These are phyloP conservation scores for Apoda limacodes DNA, from an alignment of 2,888 invertebrate genomes.

Conservation along the genomic window DNA sequence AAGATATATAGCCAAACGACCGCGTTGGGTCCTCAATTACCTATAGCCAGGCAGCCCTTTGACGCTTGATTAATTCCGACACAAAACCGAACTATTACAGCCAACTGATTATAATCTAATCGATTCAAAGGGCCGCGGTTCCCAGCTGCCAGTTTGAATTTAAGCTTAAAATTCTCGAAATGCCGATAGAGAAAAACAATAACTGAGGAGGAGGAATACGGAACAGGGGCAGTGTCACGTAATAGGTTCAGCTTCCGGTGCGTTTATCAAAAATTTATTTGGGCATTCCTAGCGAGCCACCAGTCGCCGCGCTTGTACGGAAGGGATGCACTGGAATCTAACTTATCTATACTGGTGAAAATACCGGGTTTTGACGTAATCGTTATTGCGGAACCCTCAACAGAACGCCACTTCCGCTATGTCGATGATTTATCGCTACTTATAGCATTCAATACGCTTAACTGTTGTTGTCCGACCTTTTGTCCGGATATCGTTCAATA, in stretches of 20 bases:
- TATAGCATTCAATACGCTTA: slow-evolving; percentile 55
- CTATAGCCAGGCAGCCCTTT: slow-evolving; percentile 58
- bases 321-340: slow-evolving; percentile 61
- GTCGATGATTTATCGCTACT: slow-evolving; percentile 62
- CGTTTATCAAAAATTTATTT: slow-evolving; percentile 65
- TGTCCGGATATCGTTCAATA: slow-evolving; percentile 53
- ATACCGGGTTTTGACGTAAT: slow-evolving; percentile 50
- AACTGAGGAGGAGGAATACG: slow-evolving; percentile 45
- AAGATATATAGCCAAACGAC: slow-evolving; percentile 58
- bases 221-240: slow-evolving; percentile 59
- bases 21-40: slow-evolving; percentile 56
- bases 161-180: slow-evolving; percentile 51
- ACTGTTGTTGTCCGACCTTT: slow-evolving; percentile 58
- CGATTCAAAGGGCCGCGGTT: slow-evolving; percentile 59
- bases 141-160: slow-evolving; percentile 51
- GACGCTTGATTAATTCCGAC: slow-evolving; percentile 67
- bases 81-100: slow-evolving; percentile 63
- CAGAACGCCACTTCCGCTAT: slow-evolving; percentile 63
- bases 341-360: slow-evolving; percentile 63
- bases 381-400: slow-evolving; percentile 50
- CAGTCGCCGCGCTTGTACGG: slow-evolving; percentile 44
- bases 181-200: slow-evolving; percentile 59
- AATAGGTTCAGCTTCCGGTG: slow-evolving; percentile 63
- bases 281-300: slow-evolving; percentile 57
- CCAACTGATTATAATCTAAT: slow-evolving; percentile 56